Evolutionary conservation across 2,888 invertebrate species (phyloP).

Genomic region (Osedax frankpressi): DNA sequence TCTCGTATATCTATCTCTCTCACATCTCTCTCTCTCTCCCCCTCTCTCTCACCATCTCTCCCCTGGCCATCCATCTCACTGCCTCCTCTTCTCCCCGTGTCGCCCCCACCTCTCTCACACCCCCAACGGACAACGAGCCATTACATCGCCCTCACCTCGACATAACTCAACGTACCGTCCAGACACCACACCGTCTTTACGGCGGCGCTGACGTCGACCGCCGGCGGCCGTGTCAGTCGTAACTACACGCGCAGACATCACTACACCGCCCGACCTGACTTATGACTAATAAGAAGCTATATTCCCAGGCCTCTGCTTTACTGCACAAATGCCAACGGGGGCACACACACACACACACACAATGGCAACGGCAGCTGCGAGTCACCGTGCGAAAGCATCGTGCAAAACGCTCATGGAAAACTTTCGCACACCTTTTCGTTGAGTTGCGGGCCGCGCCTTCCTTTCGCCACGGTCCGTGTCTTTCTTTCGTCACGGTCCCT

Average conservation of each 20-base stretch:
- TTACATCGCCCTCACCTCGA: background rate
- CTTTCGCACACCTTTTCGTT: background rate
- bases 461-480: background rate
- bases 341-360: slow-evolving; percentile 8
- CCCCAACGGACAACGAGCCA: background rate
- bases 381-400: slow-evolving; percentile 4
- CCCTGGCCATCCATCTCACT: too few species aligned
- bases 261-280: background rate
- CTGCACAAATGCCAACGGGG: slow-evolving; percentile 2
- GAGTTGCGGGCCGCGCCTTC: background rate
- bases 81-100: background rate
- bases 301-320: slow-evolving; percentile 5
- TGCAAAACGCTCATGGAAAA: background rate
- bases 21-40: too few species aligned
- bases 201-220: background rate
- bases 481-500: background rate
- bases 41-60: too few species aligned
- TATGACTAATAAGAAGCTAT: slow-evolving; percentile 7
- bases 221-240: background rate
- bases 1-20: too few species aligned
- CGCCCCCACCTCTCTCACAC: background rate
- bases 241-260: slow-evolving; percentile 4
- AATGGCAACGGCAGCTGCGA: slow-evolving; percentile 8
- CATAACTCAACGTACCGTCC: background rate
- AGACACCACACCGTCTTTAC: background rate